Percentiles rank a stretch among this genome's conserved stretches.
These are phyloP conservation scores for Synanthedon vespiformis DNA, from an alignment of 2,888 invertebrate species.

Conservation along the genomic window DNA sequence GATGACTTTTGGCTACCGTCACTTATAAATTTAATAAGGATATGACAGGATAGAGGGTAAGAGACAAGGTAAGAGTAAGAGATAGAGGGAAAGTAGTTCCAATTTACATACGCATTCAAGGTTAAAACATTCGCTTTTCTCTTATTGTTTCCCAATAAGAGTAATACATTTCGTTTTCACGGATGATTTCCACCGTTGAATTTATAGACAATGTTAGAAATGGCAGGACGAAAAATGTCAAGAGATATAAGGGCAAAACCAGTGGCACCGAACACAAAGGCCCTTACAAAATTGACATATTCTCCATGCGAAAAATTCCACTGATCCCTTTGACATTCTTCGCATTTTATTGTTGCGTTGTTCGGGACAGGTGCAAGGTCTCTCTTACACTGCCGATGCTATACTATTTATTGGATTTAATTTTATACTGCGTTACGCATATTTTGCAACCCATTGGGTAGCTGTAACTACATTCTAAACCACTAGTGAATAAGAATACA, in stretches of 20 bases:
- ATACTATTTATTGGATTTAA: background rate
- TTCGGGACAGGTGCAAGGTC: background rate
- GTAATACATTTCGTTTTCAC: background rate
- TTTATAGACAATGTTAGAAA: background rate
- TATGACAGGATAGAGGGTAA: too few relatives aligned
- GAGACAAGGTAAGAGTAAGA: too few relatives aligned
- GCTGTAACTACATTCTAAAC: too few relatives aligned
- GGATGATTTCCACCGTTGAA: background rate
- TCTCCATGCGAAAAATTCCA: slow-evolving; percentile 27
- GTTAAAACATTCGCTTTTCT: too few relatives aligned
- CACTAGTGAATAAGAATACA: too few relatives aligned
- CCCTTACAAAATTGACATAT: slow-evolving; percentile 32
- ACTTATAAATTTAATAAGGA: too few relatives aligned
- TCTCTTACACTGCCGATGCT: background rate
- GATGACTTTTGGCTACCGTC: too few relatives aligned
- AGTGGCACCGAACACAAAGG: slow-evolving; percentile 12
- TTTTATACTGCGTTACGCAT: too few relatives aligned
- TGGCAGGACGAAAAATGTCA: background rate
- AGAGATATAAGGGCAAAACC: background rate
- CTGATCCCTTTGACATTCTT: slow-evolving; percentile 28
- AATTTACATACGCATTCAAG: too few relatives aligned
- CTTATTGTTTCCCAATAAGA: too few relatives aligned
- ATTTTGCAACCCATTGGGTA: too few relatives aligned
- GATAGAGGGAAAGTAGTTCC: too few relatives aligned
- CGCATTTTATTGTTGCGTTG: slow-evolving; percentile 26